phyloP scores from a whole-genome alignment of 2,888 invertebrate genomes.

The Pycnomerus fuliginosus region DNA sequence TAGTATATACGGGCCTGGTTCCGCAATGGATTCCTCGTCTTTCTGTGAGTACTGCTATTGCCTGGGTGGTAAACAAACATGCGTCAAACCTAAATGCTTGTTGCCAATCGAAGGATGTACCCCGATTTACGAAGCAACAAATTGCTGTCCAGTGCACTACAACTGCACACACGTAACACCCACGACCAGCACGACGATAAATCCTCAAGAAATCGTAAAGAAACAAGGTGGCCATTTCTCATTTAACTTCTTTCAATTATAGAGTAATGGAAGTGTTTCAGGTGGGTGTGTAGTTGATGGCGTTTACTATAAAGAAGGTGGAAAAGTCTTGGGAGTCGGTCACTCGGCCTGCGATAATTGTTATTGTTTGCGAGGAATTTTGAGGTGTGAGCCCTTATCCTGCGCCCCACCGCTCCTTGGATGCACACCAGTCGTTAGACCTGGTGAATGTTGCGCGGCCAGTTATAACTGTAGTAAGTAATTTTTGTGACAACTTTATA shows the following conservation, averaged over 20 bases:
- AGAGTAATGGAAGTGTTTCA: too few species aligned
- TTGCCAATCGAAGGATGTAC: conserved; percentile 71
- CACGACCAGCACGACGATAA: conserved; percentile 34
- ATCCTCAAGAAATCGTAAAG: conserved; percentile 1
- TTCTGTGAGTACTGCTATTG: conserved; percentile 90
- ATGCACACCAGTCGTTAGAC: conserved; percentile 72
- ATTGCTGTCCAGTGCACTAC: conserved; percentile 81
- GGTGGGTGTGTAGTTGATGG: conserved; percentile 65
- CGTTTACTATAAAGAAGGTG: conserved; percentile 67
- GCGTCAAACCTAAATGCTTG: conserved; percentile 79
- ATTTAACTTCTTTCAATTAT: too few species aligned
- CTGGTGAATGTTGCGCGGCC: conserved; percentile 81
- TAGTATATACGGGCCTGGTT: conserved; percentile 73
- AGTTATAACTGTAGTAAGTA: conserved; percentile 77
- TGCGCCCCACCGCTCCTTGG: conserved; percentile 75
- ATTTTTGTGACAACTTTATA: conserved; percentile 2
- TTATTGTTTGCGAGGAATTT: conserved; percentile 73
- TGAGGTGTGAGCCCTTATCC: conserved; percentile 72
- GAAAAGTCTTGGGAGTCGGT: conserved; percentile 61
- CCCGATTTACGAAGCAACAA: conserved; percentile 62
- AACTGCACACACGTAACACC: conserved; percentile 58
- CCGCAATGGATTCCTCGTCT: conserved; percentile 76
- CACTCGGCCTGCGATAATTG: conserved; percentile 73
- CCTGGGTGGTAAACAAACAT: conserved; percentile 65
- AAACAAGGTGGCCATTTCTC: conserved; percentile 4